Conservation (phyloP, 2,113 vertebrate species). For the Monarcha castaneiventris region DNA sequence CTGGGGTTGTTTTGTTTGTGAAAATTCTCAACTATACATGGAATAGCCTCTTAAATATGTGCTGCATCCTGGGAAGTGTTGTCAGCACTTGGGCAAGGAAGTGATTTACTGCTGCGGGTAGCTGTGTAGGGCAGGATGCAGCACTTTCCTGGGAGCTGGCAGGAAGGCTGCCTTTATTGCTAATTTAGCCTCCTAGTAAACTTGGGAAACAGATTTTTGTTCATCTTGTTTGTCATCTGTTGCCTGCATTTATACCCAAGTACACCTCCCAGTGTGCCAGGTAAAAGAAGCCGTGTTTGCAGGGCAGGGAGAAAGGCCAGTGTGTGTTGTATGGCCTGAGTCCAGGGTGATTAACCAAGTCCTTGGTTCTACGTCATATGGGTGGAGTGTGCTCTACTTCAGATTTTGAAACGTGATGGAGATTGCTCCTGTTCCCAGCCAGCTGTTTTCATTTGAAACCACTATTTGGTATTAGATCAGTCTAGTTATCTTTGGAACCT, state of each 20-base stretch:
- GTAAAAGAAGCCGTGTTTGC: not conserved
- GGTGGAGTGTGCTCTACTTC: not conserved
- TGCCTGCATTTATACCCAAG: not conserved
- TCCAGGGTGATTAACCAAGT: not conserved
- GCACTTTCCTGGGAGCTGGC: not conserved
- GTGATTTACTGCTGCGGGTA: not conserved
- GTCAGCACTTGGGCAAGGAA: not conserved
- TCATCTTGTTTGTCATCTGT: not conserved
- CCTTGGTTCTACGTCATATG: not conserved
- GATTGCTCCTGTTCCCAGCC: slow-evolving; percentile 1
- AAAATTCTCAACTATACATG: not conserved
- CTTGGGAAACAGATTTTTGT: not conserved
- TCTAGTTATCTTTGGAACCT: slow-evolving; percentile 37
- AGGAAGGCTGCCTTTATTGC: not conserved
- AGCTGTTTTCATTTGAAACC: slow-evolving; percentile 22
- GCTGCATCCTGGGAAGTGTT: not conserved
- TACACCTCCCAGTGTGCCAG: not conserved
- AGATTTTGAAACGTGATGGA: not conserved
- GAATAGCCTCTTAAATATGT: not conserved
- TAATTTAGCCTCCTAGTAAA: not conserved
- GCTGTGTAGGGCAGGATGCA: not conserved
- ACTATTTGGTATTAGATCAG: not conserved
- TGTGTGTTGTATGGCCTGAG: not conserved
- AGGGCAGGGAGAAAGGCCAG: not conserved
- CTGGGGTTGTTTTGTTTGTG: not conserved